phyloP scores from a whole-genome alignment of 2,113 vertebrate species.

The Entelurus aequoreus region DNA sequence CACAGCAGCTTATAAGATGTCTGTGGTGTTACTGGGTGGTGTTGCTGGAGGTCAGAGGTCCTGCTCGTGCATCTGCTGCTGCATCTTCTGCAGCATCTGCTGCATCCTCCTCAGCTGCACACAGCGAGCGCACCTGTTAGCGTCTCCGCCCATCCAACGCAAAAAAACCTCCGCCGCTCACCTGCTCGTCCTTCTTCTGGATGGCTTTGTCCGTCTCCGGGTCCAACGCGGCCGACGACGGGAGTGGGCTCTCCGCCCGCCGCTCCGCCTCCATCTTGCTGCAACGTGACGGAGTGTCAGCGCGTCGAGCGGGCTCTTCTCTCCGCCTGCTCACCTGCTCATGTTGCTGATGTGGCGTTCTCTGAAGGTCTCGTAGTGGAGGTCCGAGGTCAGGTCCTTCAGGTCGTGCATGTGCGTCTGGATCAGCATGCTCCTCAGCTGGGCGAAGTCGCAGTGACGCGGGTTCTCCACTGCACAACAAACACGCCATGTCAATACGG shows the following conservation, averaged over 20 bases:
- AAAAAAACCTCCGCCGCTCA: constrained; percentile 33
- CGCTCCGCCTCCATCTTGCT: neutral
- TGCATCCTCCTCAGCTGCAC: constrained; percentile 90
- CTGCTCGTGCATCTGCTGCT: constrained; percentile 97
- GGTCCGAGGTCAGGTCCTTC: constrained; percentile 95
- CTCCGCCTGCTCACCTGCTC: constrained; percentile 78
- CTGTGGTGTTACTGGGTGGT: constrained; percentile 2
- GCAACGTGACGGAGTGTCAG: too few species aligned
- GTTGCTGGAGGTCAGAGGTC: constrained; percentile 75
- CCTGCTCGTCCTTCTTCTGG: constrained; percentile 98
- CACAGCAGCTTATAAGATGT: too few species aligned
- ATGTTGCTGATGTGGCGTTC: constrained; percentile 98
- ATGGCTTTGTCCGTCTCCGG: constrained; percentile 92
- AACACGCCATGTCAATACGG: neutral
- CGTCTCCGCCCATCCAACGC: constrained; percentile 19
- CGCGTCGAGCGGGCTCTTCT: too few species aligned
- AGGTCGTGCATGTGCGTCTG: constrained; percentile 99
- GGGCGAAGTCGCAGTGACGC: constrained; percentile 96
- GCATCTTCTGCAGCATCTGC: constrained; percentile 98
- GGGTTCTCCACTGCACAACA: constrained; percentile 87
- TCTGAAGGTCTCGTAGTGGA: constrained; percentile 97
- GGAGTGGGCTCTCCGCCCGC: constrained; percentile 91
- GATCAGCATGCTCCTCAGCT: constrained; percentile 97
- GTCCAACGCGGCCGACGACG: constrained; percentile 88
- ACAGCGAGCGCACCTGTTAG: too few species aligned